phyloP scores from a whole-genome alignment of 2,113 vertebrate genomes.

The Falco punctatus region DNA sequence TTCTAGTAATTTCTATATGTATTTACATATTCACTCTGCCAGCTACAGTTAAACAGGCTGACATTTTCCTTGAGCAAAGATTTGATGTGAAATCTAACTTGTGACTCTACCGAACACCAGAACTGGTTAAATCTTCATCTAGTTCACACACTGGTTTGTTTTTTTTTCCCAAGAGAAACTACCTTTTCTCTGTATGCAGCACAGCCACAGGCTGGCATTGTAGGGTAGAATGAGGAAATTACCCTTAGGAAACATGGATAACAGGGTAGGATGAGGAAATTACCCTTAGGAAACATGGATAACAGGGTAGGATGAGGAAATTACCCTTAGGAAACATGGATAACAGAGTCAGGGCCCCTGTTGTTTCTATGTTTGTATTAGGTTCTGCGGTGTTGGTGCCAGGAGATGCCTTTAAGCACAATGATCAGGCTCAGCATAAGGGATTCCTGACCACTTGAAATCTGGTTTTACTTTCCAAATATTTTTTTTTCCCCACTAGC shows the following conservation, averaged over 20 bases:
- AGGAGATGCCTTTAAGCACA: neutral
- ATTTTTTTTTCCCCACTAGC: neutral
- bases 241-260: no score
- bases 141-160: neutral
- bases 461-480: neutral
- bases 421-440: neutral
- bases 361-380: neutral
- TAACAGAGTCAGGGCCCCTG: neutral
- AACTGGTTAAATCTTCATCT: neutral
- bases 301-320: neutral
- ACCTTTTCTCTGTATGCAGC: neutral
- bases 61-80: neutral
- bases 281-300: neutral
- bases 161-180: neutral
- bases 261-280: neutral
- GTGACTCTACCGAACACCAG: neutral
- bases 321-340: neutral
- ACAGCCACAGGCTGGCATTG: neutral
- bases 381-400: neutral
- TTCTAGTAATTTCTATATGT: neutral
- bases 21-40: neutral
- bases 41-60: neutral
- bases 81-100: neutral
- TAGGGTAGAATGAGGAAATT: neutral
- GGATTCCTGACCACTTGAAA: neutral